A percentile compares a stretch with the other conserved stretches of the same genome.
Conservation (phyloP, 2,888 invertebrate species). For the Tetragnatha montana region DNA sequence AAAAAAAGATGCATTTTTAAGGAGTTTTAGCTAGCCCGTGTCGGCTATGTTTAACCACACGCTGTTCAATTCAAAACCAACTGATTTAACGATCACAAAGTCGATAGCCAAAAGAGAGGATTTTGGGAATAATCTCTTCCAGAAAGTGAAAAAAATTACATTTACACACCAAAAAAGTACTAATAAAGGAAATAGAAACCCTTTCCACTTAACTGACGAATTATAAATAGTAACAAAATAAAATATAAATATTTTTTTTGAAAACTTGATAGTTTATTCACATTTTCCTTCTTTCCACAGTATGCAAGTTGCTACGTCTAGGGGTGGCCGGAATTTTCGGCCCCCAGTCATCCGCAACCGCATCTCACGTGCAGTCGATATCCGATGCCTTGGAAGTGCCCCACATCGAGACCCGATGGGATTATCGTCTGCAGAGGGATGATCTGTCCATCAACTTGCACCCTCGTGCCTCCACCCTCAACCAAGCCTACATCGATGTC, state of each 20-base stretch:
- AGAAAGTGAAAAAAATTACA: no score
- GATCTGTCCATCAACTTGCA: slow-evolving; percentile 90
- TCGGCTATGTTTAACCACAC: no score
- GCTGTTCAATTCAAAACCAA: no score
- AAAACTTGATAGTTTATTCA: background rate
- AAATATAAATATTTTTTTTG: background rate
- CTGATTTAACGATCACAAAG: no score
- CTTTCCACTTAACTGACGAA: no score
- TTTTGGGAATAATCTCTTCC: no score
- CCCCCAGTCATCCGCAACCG: slow-evolving; percentile 82
- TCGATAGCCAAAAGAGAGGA: no score
- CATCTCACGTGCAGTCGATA: slow-evolving; percentile 88
- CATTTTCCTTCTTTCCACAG: slow-evolving; percentile 77
- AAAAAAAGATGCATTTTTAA: no score
- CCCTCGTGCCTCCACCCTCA: slow-evolving; percentile 80
- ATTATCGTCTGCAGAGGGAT: slow-evolving; percentile 84
- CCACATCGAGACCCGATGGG: slow-evolving; percentile 87
- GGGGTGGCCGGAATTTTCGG: slow-evolving; percentile 91
- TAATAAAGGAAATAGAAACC: no score
- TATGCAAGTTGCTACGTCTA: slow-evolving; percentile 87
- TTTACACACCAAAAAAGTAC: no score
- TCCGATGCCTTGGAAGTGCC: slow-evolving; percentile 91
- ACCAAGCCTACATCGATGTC: slow-evolving; percentile 82
- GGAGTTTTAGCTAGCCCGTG: no score
- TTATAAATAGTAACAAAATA: no score